A percentile compares a stretch with the other conserved stretches of the same genome.
phyloP scores from a whole-genome alignment of 2,888 invertebrate genomes.

The Noctua janthina region DNA sequence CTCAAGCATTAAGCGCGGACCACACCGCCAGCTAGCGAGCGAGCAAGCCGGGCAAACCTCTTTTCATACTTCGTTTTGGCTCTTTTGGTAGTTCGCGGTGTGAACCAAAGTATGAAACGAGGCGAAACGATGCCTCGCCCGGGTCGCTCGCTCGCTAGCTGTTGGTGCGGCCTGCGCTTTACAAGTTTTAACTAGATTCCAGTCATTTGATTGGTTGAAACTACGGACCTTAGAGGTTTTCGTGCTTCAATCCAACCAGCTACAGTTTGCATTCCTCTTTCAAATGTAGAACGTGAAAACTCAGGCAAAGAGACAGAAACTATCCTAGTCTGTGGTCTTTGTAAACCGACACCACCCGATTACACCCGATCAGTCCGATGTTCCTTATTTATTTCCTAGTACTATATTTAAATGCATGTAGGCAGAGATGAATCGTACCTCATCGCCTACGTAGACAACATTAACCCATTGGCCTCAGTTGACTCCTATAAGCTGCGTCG shows the following conservation, averaged over 20 bases:
- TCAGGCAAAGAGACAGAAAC: background rate
- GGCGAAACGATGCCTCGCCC: no score
- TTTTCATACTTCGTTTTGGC: no score
- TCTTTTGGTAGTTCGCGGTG: no score
- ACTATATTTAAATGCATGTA: slow-evolving; percentile 23
- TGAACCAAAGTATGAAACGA: no score
- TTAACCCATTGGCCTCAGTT: slow-evolving; percentile 60
- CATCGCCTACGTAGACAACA: slow-evolving; percentile 51
- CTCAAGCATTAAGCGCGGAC: background rate
- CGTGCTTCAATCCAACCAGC: background rate
- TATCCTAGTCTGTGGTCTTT: background rate
- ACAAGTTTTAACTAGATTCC: background rate
- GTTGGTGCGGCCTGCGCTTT: no score
- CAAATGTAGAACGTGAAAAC: background rate
- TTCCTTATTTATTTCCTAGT: slow-evolving; percentile 32
- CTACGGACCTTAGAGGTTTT: background rate
- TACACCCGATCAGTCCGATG: slow-evolving; percentile 5
- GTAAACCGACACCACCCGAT: slow-evolving; percentile 28
- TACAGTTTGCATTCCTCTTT: slow-evolving; percentile 1
- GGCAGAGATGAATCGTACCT: slow-evolving; percentile 48
- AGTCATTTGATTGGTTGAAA: background rate
- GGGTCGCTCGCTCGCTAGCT: no score
- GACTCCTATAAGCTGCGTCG: slow-evolving; percentile 44
- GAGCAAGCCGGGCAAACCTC: no score
- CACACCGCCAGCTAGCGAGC: no score